These are phyloP conservation scores for Pampusana beccarii DNA, from an alignment of 2,113 vertebrate species.

Conservation along the genomic window DNA sequence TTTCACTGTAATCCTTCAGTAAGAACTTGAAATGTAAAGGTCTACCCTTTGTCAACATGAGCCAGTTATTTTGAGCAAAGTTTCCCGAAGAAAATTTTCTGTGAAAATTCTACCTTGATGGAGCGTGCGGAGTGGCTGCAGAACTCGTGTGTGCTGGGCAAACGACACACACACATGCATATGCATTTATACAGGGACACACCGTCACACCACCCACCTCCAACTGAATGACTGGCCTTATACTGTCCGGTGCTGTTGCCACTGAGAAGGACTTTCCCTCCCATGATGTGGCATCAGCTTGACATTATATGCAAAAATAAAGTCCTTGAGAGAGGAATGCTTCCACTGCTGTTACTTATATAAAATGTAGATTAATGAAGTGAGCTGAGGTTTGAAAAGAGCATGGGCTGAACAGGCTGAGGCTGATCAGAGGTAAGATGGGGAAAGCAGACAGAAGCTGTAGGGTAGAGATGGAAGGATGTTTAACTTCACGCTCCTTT, in stretches of 20 bases:
- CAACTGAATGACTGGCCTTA: neutral
- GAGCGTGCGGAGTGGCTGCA: neutral
- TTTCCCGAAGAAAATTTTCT: neutral
- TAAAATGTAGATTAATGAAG: neutral
- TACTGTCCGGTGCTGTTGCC: neutral
- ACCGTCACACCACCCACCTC: too few species aligned
- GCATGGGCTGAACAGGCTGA: neutral
- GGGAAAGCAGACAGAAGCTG: neutral
- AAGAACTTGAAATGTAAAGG: neutral
- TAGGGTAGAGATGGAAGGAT: neutral
- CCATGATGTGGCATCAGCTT: neutral
- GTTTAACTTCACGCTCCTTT: neutral
- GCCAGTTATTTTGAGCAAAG: neutral
- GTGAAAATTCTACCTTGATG: neutral
- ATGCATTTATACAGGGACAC: too few species aligned
- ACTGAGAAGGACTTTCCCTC: neutral
- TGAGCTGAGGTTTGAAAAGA: neutral
- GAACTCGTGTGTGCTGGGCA: neutral
- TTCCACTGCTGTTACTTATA: neutral
- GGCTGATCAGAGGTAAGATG: neutral
- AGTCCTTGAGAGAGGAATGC: neutral
- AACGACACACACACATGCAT: neutral
- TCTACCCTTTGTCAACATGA: neutral
- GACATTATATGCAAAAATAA: neutral
- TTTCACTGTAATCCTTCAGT: neutral